Percentiles rank a stretch among this genome's conserved stretches.
Conservation (phyloP, 1,140 invertebrate genomes). For the Bradysia coprophila region DNA sequence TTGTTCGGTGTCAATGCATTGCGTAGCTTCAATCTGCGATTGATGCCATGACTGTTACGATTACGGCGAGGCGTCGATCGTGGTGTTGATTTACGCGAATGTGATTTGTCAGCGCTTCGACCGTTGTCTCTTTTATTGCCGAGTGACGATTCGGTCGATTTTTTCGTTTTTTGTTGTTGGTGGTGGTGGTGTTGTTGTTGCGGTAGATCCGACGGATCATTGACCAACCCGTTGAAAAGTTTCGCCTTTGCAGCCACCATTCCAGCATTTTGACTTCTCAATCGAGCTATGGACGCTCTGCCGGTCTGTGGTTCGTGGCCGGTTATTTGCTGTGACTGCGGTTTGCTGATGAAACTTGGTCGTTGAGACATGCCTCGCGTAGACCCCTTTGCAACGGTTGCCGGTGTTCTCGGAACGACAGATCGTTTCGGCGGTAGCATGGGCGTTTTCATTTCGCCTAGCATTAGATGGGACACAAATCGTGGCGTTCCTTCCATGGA, state of each 20-base stretch:
- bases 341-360: slow-evolving; percentile 3
- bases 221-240: slow-evolving; percentile 34
- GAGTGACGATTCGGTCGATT: not conserved
- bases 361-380: slow-evolving; percentile 3
- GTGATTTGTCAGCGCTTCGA: not conserved
- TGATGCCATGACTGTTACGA: not conserved
- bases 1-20: not conserved
- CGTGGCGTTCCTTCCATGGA: not conserved
- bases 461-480: not conserved
- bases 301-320: slow-evolving; percentile 19
- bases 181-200: not conserved
- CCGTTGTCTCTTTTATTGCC: not conserved
- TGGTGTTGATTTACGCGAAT: not conserved
- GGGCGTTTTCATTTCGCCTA: slow-evolving; percentile 4
- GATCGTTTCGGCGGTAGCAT: slow-evolving; percentile 5
- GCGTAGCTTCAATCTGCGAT: not conserved
- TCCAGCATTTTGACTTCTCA: slow-evolving; percentile 41
- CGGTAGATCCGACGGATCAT: not conserved
- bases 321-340: slow-evolving; percentile 4
- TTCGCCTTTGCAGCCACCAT: slow-evolving; percentile 46
- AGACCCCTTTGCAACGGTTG: no score
- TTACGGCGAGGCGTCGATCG: not conserved
- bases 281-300: slow-evolving; percentile 36
- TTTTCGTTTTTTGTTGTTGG: not conserved
- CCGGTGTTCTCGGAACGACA: not conserved